Evolutionary conservation across 2,797 vertebrate genomes (phyloP), one percentile per base, ranked within the genome.

Genomic region (Ispidina lecontei): DNA sequence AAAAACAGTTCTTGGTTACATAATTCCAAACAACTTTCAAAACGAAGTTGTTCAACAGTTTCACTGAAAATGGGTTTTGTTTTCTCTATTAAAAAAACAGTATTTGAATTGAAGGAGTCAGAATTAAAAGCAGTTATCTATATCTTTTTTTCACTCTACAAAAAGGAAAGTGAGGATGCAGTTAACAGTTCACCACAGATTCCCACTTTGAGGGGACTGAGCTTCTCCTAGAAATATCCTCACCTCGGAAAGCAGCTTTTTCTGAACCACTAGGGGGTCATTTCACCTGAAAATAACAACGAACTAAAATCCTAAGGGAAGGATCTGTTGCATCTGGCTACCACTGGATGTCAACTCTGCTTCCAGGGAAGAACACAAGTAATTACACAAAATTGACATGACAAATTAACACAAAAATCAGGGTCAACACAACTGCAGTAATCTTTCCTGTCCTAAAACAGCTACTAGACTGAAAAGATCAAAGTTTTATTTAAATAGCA

Each of bases 1-100:
- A 97, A 96, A 97, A 97, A 97, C 93, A 95, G 75, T 70, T 91
- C 79, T 80, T 3, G 14, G 70, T 96, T 96, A 90, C 93, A 90
- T 28, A 93, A 91, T 94, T 92, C 90, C 89, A 89, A 97, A 96
- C 94, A 97, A 96, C 93, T 97, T 97, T 78, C 95, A 95, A 97
- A 97, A 96, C 92, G 62, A 95, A 97, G 95, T 93, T 96, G 94
- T 91, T 94, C 54, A 96, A 84, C 69, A 35, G 84, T 94, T 92
- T 74, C 21, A 15, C 91, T 91, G 91, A 94, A 95, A 96, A 93
- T 14, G 55, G 23, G 11, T 28, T 1, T 17, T 3, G 20, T 22
- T 62, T 54, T 39, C 55, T 82, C 70, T 52, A 23, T 92, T 93
- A 81, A 69, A 87, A 88, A 49, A 49, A 2, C 14, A 49, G 31